These are phyloP conservation scores for Caenorhabditis panamensis DNA, from an alignment of 2,888 invertebrate genomes.

Conservation along the genomic window DNA sequence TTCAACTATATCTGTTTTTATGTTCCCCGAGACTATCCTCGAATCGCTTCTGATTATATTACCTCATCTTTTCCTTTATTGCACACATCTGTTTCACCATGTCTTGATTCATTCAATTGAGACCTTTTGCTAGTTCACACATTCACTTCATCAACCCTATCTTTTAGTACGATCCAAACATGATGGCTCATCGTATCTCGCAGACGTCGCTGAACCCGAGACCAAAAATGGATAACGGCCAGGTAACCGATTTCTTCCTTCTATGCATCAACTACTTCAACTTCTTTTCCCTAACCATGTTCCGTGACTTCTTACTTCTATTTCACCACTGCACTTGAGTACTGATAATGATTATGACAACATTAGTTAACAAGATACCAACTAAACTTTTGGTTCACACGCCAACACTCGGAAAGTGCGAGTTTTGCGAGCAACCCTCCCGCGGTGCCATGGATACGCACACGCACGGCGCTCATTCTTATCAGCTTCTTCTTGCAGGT, in stretches of 20 bases:
- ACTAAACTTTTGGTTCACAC: too few relatives aligned
- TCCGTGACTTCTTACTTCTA: constrained; percentile 30
- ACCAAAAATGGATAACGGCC: constrained; percentile 61
- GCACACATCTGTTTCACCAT: constrained; percentile 33
- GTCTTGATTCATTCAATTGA: constrained; percentile 8
- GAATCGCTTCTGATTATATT: neutral
- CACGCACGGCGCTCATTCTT: neutral
- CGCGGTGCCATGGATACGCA: neutral
- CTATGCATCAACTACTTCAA: constrained; percentile 16
- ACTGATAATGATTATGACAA: constrained; percentile 1
- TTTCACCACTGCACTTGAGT: constrained; percentile 30
- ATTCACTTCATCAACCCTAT: constrained; percentile 39
- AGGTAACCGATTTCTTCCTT: constrained; percentile 52
- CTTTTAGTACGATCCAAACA: constrained; percentile 72
- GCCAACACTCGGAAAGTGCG: too few relatives aligned
- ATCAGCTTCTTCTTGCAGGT: constrained; percentile 50
- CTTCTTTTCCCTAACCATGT: constrained; percentile 21
- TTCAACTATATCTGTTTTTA: neutral
- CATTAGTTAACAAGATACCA: neutral
- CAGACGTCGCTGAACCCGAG: constrained; percentile 37
- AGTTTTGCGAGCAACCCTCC: neutral
- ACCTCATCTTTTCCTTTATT: neutral
- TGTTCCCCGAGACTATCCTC: constrained; percentile 7
- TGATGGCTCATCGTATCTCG: constrained; percentile 66
- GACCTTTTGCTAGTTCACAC: neutral